Percentiles rank a stretch among this genome's conserved stretches.
Evolutionary conservation across 2,797 vertebrate species (phyloP).

Genomic region (Morelia viridis): DNA sequence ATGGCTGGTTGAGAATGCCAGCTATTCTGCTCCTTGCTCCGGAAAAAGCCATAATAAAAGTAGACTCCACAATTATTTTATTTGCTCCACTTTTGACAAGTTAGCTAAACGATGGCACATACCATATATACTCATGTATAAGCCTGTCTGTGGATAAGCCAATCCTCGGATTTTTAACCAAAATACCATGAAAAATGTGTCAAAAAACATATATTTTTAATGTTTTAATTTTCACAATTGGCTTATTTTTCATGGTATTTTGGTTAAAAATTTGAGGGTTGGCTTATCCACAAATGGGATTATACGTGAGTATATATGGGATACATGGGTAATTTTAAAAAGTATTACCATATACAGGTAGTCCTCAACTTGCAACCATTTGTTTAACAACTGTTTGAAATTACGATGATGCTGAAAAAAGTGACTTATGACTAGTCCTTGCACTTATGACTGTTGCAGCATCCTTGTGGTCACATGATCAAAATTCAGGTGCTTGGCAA

Average conservation of each 20-base stretch:
- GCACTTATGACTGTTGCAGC: too few species aligned
- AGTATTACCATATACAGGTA: background rate
- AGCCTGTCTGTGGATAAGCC: background rate
- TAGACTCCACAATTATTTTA: background rate
- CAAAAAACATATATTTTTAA: too few species aligned
- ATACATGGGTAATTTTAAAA: background rate
- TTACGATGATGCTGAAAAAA: too few species aligned
- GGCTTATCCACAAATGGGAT: background rate
- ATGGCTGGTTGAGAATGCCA: background rate
- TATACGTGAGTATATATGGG: background rate
- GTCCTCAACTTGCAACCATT: too few species aligned
- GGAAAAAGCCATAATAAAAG: background rate
- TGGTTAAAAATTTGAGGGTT: background rate
- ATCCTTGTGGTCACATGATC: too few species aligned
- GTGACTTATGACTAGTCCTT: too few species aligned
- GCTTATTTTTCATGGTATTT: background rate
- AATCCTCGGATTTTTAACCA: background rate
- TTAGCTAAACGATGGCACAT: background rate
- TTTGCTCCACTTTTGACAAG: background rate
- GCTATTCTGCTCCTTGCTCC: background rate
- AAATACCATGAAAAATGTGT: background rate
- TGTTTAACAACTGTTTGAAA: too few species aligned
- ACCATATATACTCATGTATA: background rate
- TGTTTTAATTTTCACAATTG: background rate
- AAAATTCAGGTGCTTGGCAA: too few species aligned